Evolutionary conservation across 2,797 vertebrate species (phyloP), one percentile per base, ranked within the genome.

Genomic region (Pangasius larnaudii): DNA sequence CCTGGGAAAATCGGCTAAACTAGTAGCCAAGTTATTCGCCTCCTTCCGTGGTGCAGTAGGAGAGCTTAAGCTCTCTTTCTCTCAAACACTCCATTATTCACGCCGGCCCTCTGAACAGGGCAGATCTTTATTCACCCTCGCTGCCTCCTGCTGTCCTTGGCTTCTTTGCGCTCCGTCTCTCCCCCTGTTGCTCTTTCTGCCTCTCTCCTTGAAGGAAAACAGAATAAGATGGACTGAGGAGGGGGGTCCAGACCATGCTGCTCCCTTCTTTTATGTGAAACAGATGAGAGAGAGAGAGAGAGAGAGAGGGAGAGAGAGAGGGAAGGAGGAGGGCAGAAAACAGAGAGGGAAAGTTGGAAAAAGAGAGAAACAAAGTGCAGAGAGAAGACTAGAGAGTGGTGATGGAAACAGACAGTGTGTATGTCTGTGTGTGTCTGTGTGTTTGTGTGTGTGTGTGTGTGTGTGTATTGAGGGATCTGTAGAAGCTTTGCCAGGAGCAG

Each of bases 201-300:
- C 77, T 89, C 84, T 83, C 84, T 85, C 91, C 87, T 85, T 90
- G 91, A 94, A 94, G 93, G 94, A 94, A 94, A 93, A 93, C 94
- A 81, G 91, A 93, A 91, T 93, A 93, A 92, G 93, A 93, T 88
- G 33, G 91, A 88, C 74, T n/a, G 82, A 71, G 91, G 92, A 53
- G 92, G 93, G 92, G 95, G 94, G 95, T 96, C 95, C 94, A 92
- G 94, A 94, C 94, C 95, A 93, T 89, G 91, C 92, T 93, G 93
- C 94, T 85, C 92, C 92, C 93, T 93, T 93, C 93, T 94, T 96
- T 95, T 93, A 95, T 95, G 91, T 94, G 94, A 92, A 92, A 91
- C 93, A 92, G 92, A 93, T 93, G 92, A 95, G 33, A 71, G 83
- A 79, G 63, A 46, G 39, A 84, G 83, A 75, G 46, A 24, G 74